phyloP scores from a whole-genome alignment of 2,797 vertebrate genomes.

The Etheostoma perlongum region DNA sequence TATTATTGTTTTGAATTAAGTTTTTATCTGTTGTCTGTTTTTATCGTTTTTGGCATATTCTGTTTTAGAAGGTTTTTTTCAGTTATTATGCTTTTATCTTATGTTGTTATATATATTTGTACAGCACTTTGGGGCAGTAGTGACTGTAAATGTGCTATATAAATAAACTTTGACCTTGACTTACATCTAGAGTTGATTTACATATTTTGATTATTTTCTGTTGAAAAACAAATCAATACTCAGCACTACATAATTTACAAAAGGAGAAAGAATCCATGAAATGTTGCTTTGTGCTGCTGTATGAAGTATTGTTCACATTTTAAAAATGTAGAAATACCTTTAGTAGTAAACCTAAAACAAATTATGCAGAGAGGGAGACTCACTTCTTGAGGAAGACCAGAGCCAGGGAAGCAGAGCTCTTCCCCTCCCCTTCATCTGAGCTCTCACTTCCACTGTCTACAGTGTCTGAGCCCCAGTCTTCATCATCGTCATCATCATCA shows the following conservation, averaged over 20 bases:
- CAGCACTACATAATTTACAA: not conserved
- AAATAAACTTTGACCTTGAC: too few species aligned
- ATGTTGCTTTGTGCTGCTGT: not conserved
- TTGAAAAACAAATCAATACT: not conserved
- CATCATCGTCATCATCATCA: slow-evolving; percentile 88
- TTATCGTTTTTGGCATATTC: too few species aligned
- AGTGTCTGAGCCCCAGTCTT: slow-evolving; percentile 89
- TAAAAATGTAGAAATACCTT: not conserved
- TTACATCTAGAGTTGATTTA: too few species aligned
- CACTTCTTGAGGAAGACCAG: slow-evolving; percentile 92
- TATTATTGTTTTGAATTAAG: too few species aligned
- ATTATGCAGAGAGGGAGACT: slow-evolving; percentile 39
- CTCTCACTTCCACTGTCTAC: slow-evolving; percentile 88
- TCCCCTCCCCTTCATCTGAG: slow-evolving; percentile 87
- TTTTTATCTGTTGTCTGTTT: too few species aligned
- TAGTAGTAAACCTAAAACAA: not conserved
- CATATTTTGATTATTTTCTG: not conserved
- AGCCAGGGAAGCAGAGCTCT: slow-evolving; percentile 84
- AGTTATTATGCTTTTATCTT: too few species aligned
- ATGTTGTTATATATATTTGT: too few species aligned
- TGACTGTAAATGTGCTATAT: too few species aligned
- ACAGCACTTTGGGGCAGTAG: too few species aligned
- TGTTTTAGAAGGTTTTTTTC: too few species aligned
- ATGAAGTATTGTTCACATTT: not conserved
- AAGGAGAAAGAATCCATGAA: not conserved